Evolutionary conservation across 30 jellyfish, hydroid and myxozoan species (phyloP).

Genomic region (Aurelia coerulea): DNA sequence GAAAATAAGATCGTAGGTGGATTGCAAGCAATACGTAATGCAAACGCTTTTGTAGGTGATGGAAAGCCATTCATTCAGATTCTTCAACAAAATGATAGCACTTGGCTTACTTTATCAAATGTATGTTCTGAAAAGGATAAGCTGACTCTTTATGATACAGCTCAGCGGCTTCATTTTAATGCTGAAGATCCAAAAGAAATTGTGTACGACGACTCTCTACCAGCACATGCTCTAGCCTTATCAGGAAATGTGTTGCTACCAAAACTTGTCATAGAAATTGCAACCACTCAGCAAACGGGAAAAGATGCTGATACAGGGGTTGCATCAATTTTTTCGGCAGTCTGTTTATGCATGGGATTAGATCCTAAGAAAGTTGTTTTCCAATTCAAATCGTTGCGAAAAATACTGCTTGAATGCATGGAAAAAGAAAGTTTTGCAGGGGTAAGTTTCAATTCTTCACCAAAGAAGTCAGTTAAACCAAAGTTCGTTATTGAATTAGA

Average conservation of each 20-base stretch:
- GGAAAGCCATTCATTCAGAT: slow-evolving; percentile 4
- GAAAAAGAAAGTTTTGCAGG: neutral
- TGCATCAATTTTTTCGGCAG: neutral
- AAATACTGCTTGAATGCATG: neutral
- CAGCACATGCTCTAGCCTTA: neutral
- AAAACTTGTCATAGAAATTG: neutral
- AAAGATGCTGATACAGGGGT: too few relatives aligned
- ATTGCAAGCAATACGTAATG: neutral
- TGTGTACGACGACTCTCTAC: neutral
- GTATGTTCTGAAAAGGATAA: neutral
- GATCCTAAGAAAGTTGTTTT: neutral
- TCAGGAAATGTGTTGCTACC: neutral
- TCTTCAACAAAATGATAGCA: neutral
- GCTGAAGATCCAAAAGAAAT: neutral
- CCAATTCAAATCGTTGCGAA: neutral
- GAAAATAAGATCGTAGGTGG: neutral
- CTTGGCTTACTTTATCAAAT: neutral
- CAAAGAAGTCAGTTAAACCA: neutral
- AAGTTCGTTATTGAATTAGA: neutral
- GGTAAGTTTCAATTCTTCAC: neutral
- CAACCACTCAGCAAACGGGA: neutral
- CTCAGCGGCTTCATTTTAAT: neutral
- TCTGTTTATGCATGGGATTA: neutral
- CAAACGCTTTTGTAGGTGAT: too few relatives aligned
- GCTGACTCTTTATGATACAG: neutral